phyloP scores from a whole-genome alignment of 2,797 vertebrate genomes.

The Falco cherrug region DNA sequence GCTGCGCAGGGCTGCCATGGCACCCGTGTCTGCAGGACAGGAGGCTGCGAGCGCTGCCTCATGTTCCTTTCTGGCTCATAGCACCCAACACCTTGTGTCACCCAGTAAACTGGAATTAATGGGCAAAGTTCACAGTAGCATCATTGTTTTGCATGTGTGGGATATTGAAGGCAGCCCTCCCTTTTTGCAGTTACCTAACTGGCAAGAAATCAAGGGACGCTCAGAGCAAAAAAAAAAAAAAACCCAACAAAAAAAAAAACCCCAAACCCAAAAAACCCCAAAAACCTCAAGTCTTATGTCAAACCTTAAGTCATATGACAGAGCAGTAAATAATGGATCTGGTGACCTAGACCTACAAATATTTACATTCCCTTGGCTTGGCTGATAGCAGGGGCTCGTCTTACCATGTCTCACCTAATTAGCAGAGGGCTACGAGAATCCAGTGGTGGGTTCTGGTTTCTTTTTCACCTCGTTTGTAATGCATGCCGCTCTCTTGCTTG shows the following conservation, averaged over 20 bases:
- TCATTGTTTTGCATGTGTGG: slow-evolving; percentile 29
- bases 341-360: slow-evolving; percentile 67
- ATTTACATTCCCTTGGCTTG: slow-evolving; percentile 67
- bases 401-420: slow-evolving; percentile 68
- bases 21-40: not conserved
- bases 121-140: slow-evolving; percentile 36
- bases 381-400: slow-evolving; percentile 61
- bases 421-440: slow-evolving; percentile 33
- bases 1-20: not conserved
- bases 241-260: not conserved
- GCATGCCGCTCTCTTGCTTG: not conserved
- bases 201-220: slow-evolving; percentile 34
- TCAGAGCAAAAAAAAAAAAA: not conserved
- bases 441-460: slow-evolving; percentile 37
- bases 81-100: slow-evolving; percentile 51
- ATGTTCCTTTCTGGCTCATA: slow-evolving; percentile 28
- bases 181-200: not conserved
- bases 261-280: not conserved
- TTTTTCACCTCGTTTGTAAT: slow-evolving; percentile 55
- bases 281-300: slow-evolving; percentile 37
- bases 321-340: slow-evolving; percentile 62
- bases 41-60: not conserved
- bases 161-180: slow-evolving; percentile 7
- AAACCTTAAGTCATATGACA: not conserved
- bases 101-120: slow-evolving; percentile 7